phyloP scores from a whole-genome alignment of 1,140 invertebrate species.

The Littorina saxatilis region DNA sequence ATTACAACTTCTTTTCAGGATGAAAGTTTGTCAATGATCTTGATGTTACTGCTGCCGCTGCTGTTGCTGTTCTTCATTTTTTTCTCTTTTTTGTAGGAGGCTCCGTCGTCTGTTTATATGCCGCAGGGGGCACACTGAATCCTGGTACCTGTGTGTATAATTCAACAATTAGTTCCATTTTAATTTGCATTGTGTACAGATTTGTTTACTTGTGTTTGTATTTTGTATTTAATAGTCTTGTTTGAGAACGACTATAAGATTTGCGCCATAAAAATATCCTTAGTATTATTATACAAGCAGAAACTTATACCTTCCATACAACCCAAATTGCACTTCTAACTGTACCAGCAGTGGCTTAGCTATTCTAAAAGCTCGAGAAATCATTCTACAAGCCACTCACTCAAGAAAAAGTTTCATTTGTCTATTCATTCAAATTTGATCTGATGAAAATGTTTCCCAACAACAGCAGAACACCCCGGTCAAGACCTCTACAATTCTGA shows the following conservation, averaged over 20 bases:
- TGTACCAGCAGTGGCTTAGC: too few species aligned
- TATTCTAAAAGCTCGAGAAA: too few species aligned
- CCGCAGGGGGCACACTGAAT: constrained; percentile 61
- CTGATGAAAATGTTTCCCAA: too few species aligned
- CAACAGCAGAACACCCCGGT: too few species aligned
- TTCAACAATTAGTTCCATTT: background rate
- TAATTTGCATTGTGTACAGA: background rate
- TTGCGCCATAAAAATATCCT: background rate
- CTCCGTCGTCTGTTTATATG: constrained; percentile 13
- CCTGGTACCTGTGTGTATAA: constrained; percentile 55
- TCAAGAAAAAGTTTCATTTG: too few species aligned
- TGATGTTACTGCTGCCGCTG: background rate
- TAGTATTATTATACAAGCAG: too few species aligned
- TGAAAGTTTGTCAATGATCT: background rate
- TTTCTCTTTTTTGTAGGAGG: constrained; percentile 47
- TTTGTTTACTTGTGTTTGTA: background rate
- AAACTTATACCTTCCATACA: background rate
- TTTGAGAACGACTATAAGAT: background rate
- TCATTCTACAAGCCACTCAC: too few species aligned
- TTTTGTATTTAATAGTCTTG: background rate
- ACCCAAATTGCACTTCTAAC: background rate
- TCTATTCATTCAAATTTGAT: too few species aligned
- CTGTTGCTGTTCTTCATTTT: constrained; percentile 10
- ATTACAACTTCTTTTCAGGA: too few species aligned
- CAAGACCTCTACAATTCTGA: too few species aligned